These are phyloP conservation scores for Drosophila maculinotata DNA, from an alignment of 2,888 invertebrate species.

Conservation along the genomic window DNA sequence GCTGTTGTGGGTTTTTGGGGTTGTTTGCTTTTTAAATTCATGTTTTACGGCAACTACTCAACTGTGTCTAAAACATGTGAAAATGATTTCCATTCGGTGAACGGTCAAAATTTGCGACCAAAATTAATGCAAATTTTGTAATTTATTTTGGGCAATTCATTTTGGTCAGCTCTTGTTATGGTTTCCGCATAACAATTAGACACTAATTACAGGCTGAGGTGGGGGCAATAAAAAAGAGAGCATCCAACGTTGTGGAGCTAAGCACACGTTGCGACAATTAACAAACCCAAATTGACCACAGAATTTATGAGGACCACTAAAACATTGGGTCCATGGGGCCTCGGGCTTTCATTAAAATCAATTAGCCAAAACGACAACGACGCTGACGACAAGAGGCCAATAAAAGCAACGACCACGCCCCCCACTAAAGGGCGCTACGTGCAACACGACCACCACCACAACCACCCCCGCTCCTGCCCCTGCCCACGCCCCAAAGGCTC, in stretches of 20 bases:
- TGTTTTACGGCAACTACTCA: neutral
- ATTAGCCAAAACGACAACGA: slow-evolving; percentile 62
- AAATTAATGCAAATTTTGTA: slow-evolving; percentile 35
- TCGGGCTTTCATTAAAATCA: slow-evolving; percentile 74
- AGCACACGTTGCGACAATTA: slow-evolving; percentile 77
- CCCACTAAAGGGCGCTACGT: slow-evolving; percentile 40
- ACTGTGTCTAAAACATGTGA: slow-evolving; percentile 1
- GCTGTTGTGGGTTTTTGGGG: slow-evolving; percentile 26
- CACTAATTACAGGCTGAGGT: slow-evolving; percentile 61
- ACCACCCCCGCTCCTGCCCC: too few species aligned
- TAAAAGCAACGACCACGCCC: slow-evolving; percentile 77
- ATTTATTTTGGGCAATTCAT: slow-evolving; percentile 41
- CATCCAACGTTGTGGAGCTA: slow-evolving; percentile 23
- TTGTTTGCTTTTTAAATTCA: slow-evolving; percentile 25
- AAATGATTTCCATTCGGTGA: neutral
- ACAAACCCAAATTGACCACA: slow-evolving; percentile 83
- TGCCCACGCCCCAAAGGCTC: slow-evolving; percentile 49
- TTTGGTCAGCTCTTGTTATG: slow-evolving; percentile 29
- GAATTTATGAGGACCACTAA: slow-evolving; percentile 73
- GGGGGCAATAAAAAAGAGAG: slow-evolving; percentile 20
- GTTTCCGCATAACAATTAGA: slow-evolving; percentile 63
- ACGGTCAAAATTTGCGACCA: slow-evolving; percentile 6
- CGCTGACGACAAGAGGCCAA: slow-evolving; percentile 69
- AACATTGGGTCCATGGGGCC: slow-evolving; percentile 46
- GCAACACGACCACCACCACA: slow-evolving; percentile 10